Percentiles rank a stretch among this genome's conserved stretches.
Evolutionary conservation across 1,140 invertebrate genomes (phyloP).

Genomic region (Philotrypesis tridentata): DNA sequence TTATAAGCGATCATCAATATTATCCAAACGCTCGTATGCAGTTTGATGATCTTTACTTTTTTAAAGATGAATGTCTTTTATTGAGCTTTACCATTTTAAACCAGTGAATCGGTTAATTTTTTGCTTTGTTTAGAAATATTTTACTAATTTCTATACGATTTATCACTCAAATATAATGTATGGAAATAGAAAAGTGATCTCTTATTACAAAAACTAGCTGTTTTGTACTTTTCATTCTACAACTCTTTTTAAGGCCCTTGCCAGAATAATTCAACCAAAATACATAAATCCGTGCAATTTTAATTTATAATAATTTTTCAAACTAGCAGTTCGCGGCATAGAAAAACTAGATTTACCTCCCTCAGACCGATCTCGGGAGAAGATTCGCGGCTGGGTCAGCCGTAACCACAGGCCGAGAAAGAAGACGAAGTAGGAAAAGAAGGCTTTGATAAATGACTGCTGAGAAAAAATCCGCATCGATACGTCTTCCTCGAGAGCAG

Average conservation of each 20-base stretch:
- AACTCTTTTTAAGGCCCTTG: no score
- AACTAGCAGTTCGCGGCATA: background rate
- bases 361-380: slow-evolving; percentile 18
- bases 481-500: slow-evolving; percentile 70
- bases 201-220: background rate
- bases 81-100: background rate
- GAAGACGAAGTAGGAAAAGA: slow-evolving; percentile 57
- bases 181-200: background rate
- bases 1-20: slow-evolving; percentile 38
- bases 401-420: slow-evolving; percentile 43
- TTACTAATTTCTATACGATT: background rate
- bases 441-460: slow-evolving; percentile 71
- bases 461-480: slow-evolving; percentile 70
- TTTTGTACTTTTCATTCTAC: no score
- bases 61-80: slow-evolving; percentile 25
- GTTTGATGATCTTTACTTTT: slow-evolving; percentile 18
- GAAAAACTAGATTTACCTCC: slow-evolving; percentile 27
- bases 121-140: slow-evolving; percentile 11
- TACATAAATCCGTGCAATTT: background rate
- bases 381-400: slow-evolving; percentile 15
- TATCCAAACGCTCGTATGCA: background rate
- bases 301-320: slow-evolving; percentile 42
- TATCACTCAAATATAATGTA: background rate
- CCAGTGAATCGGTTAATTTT: background rate
- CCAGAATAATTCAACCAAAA: slow-evolving; percentile 20